A percentile compares a stretch with the other conserved stretches of the same genome.
phyloP scores from a whole-genome alignment of 2,888 invertebrate species.

The Rotaria socialis region DNA sequence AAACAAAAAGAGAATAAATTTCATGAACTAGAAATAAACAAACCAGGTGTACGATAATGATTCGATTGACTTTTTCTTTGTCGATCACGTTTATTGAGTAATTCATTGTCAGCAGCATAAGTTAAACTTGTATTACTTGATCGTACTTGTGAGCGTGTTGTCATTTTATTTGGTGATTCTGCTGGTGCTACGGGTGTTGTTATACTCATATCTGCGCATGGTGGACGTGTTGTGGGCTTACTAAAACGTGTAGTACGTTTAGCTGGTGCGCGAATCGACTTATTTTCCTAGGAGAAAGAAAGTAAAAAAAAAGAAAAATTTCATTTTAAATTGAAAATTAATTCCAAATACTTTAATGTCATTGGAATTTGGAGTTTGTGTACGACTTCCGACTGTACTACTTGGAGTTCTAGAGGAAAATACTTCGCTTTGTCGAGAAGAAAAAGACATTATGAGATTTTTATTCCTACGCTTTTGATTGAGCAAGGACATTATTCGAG shows the following conservation, averaged over 20 bases:
- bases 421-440: no score
- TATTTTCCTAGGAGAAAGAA: background rate
- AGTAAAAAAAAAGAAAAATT: background rate
- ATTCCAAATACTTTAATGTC: no score
- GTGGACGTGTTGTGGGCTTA: background rate
- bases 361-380: no score
- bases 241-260: conserved; percentile 16
- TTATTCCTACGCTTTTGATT: background rate
- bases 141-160: conserved; percentile 1
- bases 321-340: no score
- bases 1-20: background rate
- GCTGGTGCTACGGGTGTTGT: background rate
- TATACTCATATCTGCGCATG: conserved; percentile 28
- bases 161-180: conserved; percentile 37
- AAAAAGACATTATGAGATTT: background rate
- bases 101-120: background rate
- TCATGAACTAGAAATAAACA: background rate
- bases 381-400: no score
- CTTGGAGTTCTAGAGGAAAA: no score
- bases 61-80: conserved; percentile 34
- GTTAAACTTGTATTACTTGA: conserved; percentile 20
- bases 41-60: background rate
- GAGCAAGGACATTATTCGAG: background rate
- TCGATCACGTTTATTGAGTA: background rate
- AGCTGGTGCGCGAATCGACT: background rate